A percentile compares a stretch with the other conserved stretches of the same genome.
Evolutionary conservation across 2,797 vertebrate species (phyloP).

Genomic region (Lithobates sylvaticus): DNA sequence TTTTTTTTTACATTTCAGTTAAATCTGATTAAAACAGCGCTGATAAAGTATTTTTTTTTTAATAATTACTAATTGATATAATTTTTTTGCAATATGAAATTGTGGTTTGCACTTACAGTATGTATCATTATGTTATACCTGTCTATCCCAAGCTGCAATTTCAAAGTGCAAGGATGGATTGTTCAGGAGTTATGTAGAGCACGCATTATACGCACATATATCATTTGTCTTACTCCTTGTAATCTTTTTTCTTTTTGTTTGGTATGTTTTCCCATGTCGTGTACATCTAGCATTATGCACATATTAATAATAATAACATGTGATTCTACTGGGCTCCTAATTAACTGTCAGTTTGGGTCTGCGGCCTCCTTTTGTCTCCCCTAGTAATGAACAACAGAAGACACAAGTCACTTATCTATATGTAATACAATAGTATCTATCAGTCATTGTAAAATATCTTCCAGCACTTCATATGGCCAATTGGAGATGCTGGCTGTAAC

Average conservation of each 20-base stretch:
- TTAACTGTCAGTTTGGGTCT: constrained; percentile 51
- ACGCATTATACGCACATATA: constrained; percentile 34
- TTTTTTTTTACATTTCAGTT: no score
- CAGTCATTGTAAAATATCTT: constrained; percentile 8
- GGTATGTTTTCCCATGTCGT: constrained; percentile 29
- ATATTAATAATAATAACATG: constrained; percentile 37
- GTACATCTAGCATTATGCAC: constrained; percentile 15
- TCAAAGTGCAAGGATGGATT: constrained; percentile 20
- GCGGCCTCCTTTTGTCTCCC: constrained; percentile 6
- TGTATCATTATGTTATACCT: constrained; percentile 9
- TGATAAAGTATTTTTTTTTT: background rate
- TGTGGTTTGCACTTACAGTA: constrained; percentile 10
- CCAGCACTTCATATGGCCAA: background rate
- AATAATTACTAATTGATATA: background rate
- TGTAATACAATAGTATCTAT: background rate
- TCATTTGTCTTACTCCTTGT: constrained; percentile 42
- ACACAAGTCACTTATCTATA: constrained; percentile 3
- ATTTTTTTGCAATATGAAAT: background rate
- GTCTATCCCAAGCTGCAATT: constrained; percentile 5
- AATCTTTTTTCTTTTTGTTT: background rate
- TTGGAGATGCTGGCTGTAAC: no score
- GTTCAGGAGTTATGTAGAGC: constrained; percentile 8
- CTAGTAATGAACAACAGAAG: constrained; percentile 12
- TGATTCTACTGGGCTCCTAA: constrained; percentile 54
- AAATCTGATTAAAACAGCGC: background rate